Conservation (phyloP, 2,888 invertebrate species). For the Acleris holmiana region DNA sequence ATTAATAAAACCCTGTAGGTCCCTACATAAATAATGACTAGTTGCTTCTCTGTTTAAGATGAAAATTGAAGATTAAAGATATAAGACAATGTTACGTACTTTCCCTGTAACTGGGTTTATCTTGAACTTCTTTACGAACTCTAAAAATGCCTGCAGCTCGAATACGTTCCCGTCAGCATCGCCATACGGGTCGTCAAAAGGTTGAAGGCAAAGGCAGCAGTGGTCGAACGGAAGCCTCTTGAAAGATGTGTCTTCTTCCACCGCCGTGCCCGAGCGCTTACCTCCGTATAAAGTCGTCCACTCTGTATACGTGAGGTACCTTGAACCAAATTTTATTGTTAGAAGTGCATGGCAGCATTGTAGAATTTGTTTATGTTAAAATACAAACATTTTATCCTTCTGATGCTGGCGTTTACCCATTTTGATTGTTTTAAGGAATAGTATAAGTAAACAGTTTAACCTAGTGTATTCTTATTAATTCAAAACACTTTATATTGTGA, state of each 20-base stretch:
- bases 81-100: constrained; percentile 58
- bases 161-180: constrained; percentile 96
- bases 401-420: constrained; percentile 98
- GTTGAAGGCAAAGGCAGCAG: constrained; percentile 95
- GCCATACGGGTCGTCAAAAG: constrained; percentile 96
- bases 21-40: too few species aligned
- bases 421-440: constrained; percentile 56
- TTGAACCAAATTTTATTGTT: constrained; percentile 52
- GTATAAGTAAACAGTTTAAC: background rate
- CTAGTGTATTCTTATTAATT: too few species aligned
- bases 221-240: constrained; percentile 96
- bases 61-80: too few species aligned
- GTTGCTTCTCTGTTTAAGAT: too few species aligned
- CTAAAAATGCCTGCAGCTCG: constrained; percentile 93
- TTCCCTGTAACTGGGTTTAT: constrained; percentile 97
- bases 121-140: constrained; percentile 95
- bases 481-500: too few species aligned
- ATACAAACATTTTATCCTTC: constrained; percentile 93
- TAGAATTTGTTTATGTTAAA: constrained; percentile 14
- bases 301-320: constrained; percentile 94
- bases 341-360: constrained; percentile 5
- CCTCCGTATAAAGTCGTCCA: constrained; percentile 96
- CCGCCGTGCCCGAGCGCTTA: constrained; percentile 88
- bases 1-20: too few species aligned
- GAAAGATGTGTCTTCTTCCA: constrained; percentile 92